Evolutionary conservation across 2,797 vertebrate genomes (phyloP).

Genomic region (Chaetophractus vellerosus): DNA sequence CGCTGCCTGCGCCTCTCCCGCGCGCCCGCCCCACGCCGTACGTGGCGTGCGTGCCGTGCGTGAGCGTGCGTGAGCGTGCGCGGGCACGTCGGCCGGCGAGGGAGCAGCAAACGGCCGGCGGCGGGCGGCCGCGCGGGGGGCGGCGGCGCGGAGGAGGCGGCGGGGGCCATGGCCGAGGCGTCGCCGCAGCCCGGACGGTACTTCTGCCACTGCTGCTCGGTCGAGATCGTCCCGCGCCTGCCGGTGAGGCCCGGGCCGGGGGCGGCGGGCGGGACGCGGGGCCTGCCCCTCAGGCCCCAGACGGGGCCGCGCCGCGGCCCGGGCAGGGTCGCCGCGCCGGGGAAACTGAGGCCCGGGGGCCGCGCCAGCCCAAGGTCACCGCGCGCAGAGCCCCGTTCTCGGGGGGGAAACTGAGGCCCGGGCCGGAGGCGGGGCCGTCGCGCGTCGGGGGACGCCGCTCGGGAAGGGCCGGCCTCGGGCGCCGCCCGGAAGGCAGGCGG

Average conservation of each 20-base stretch:
- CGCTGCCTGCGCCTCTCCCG: background rate
- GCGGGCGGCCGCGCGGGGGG: slow-evolving; percentile 79
- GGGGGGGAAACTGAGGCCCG: background rate
- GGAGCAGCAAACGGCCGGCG: slow-evolving; percentile 81
- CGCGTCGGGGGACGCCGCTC: background rate
- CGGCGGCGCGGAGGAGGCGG: slow-evolving; percentile 74
- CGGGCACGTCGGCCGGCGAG: slow-evolving; percentile 79
- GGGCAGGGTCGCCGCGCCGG: background rate
- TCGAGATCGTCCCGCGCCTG: slow-evolving; percentile 95
- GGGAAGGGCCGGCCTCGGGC: background rate
- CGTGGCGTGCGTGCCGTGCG: slow-evolving; percentile 85
- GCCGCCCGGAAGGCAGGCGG: too few relatives aligned
- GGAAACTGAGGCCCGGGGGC: background rate
- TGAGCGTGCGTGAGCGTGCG: slow-evolving; percentile 86
- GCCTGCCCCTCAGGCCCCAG: background rate
- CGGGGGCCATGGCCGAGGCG: slow-evolving; percentile 96
- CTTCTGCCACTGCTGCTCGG: slow-evolving; percentile 97
- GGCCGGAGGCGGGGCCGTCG: background rate
- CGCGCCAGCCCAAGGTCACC: background rate
- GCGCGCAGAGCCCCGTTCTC: background rate
- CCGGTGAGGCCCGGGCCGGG: slow-evolving; percentile 91
- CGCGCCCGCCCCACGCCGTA: background rate
- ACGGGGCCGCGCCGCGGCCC: background rate
- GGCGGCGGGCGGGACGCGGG: background rate
- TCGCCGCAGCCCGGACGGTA: slow-evolving; percentile 94